phyloP scores from a whole-genome alignment of 2,888 invertebrate species.

The Dicranocentrus wangi region DNA sequence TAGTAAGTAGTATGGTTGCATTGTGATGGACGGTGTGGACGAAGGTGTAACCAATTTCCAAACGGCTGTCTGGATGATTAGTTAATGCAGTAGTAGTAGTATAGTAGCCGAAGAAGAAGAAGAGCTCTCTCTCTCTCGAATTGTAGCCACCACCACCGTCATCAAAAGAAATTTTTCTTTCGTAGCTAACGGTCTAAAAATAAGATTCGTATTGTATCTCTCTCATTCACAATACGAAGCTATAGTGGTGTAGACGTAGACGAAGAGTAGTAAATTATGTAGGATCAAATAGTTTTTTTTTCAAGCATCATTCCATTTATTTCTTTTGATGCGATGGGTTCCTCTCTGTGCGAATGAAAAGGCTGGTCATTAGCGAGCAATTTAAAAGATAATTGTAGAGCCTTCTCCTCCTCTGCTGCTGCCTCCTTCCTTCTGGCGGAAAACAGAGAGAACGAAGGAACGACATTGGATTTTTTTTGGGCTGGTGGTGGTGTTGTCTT shows the following conservation, averaged over 20 bases:
- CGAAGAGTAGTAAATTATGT: conserved; percentile 1
- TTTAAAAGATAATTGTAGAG: conserved; percentile 47
- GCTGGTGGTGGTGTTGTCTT: neutral
- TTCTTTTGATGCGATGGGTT: neutral
- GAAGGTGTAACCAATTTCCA: conserved; percentile 40
- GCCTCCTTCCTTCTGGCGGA: conserved; percentile 33
- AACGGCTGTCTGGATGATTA: conserved; percentile 33
- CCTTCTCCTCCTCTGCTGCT: conserved; percentile 11
- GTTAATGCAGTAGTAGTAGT: conserved; percentile 20
- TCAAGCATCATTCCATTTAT: conserved; percentile 4
- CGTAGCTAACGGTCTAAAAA: conserved; percentile 9
- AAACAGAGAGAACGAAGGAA: neutral
- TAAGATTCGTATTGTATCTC: neutral
- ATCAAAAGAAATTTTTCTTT: conserved; percentile 7
- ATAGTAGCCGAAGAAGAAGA: too few relatives aligned
- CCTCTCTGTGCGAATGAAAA: conserved; percentile 34
- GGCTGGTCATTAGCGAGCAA: conserved; percentile 44
- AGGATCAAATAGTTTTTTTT: neutral
- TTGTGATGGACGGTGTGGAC: neutral
- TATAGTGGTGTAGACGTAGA: too few relatives aligned
- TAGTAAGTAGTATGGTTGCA: neutral
- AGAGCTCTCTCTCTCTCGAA: too few relatives aligned
- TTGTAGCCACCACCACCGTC: neutral
- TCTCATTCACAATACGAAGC: neutral
- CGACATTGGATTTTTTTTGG: neutral